phyloP scores from a whole-genome alignment of 2,797 vertebrate genomes.

The Microhierax caerulescens region DNA sequence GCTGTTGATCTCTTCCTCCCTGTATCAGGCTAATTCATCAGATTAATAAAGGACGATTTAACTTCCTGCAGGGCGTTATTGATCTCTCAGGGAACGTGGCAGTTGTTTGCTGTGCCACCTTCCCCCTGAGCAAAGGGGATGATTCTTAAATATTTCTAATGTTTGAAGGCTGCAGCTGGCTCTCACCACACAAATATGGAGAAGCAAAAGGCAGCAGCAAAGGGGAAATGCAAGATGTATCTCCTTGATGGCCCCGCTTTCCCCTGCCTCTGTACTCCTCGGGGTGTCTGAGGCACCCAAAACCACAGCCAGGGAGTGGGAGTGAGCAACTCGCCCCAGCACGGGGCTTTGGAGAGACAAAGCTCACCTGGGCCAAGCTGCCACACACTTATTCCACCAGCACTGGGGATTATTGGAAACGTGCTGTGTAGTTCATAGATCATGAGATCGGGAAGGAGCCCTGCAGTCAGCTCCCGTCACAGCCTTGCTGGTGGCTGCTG shows the following conservation, averaged over 20 bases:
- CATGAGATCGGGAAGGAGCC: background rate
- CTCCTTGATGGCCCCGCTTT: background rate
- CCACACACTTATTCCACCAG: background rate
- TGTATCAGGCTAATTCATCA: slow-evolving; percentile 61
- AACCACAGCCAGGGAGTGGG: background rate
- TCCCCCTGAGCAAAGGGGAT: background rate
- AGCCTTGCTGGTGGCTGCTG: no score
- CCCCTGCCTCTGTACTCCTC: background rate
- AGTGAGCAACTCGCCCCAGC: rapidly evolving
- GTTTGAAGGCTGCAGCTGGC: background rate
- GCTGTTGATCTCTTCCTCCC: slow-evolving; percentile 57
- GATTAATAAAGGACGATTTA: slow-evolving; percentile 68
- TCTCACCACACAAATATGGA: background rate
- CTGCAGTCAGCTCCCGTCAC: background rate
- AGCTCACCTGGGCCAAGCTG: background rate
- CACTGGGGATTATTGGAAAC: rapidly evolving
- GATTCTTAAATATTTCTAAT: slow-evolving; percentile 46
- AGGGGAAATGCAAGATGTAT: background rate
- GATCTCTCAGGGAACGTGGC: background rate
- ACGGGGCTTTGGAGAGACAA: background rate
- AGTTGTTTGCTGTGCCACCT: slow-evolving; percentile 6
- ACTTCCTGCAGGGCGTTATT: slow-evolving; percentile 55
- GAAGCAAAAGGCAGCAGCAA: background rate
- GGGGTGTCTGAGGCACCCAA: background rate
- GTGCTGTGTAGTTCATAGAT: rapidly evolving